Conservation (phyloP, 2,888 invertebrate genomes). For the Plagodis dolabraria region DNA sequence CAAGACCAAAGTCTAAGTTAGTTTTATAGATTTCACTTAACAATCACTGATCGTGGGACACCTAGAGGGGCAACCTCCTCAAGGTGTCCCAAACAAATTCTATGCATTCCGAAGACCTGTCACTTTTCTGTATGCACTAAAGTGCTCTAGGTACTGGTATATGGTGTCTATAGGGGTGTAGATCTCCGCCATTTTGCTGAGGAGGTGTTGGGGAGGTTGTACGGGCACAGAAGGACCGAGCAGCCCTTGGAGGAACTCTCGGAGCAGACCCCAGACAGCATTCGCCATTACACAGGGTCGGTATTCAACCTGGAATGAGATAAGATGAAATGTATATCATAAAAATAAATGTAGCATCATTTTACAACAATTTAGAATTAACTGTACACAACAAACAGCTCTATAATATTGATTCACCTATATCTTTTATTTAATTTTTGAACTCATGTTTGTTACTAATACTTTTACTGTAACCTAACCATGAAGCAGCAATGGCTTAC, state of each 20-base stretch:
- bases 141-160: constrained; percentile 97
- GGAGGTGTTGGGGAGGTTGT: constrained; percentile 89
- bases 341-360: too few relatives aligned
- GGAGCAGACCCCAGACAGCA: constrained; percentile 95
- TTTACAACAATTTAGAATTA: too few relatives aligned
- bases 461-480: too few relatives aligned
- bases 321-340: too few relatives aligned
- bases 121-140: constrained; percentile 93
- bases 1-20: too few relatives aligned
- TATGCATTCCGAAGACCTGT: constrained; percentile 78
- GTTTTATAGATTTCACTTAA: too few relatives aligned
- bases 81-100: constrained; percentile 15
- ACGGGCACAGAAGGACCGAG: constrained; percentile 91
- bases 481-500: too few relatives aligned
- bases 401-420: too few relatives aligned
- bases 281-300: constrained; percentile 94
- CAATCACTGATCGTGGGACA: not conserved
- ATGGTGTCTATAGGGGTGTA: constrained; percentile 97
- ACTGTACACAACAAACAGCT: too few relatives aligned
- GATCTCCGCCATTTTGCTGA: constrained; percentile 91
- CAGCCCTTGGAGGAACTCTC: constrained; percentile 96
- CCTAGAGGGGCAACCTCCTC: constrained; percentile 30
- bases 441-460: too few relatives aligned
- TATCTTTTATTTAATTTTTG: too few relatives aligned
- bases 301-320: constrained; percentile 90